These are phyloP conservation scores for Lepidonotus clava DNA, from an alignment of 2,888 invertebrate genomes.

Conservation along the genomic window DNA sequence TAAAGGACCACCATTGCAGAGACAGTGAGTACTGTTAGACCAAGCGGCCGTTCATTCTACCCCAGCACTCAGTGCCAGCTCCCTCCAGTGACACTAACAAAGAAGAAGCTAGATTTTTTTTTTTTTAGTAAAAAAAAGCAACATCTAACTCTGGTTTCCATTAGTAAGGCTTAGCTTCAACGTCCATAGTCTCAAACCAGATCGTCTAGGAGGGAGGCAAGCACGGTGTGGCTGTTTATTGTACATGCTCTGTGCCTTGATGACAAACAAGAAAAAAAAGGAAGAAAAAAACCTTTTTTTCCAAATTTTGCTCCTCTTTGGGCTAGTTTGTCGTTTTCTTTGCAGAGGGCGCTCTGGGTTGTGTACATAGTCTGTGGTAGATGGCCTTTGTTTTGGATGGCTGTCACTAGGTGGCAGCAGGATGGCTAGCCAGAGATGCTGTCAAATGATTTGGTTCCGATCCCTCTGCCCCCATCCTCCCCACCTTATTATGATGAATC, in stretches of 20 bases:
- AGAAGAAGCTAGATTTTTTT: not conserved
- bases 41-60: constrained; percentile 50
- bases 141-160: not conserved
- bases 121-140: not conserved
- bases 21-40: not conserved
- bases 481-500: too few relatives aligned
- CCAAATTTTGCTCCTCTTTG: constrained; percentile 21
- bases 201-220: not conserved
- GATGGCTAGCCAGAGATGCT: not conserved
- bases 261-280: not conserved
- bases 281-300: not conserved
- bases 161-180: not conserved
- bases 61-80: not conserved
- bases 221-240: not conserved
- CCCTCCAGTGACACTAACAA: not conserved
- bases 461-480: too few relatives aligned
- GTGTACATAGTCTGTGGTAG: constrained; percentile 32
- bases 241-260: constrained; percentile 51
- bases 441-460: constrained; percentile 20
- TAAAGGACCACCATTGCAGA: not conserved
- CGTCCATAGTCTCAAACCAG: not conserved
- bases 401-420: not conserved
- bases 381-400: constrained; percentile 31
- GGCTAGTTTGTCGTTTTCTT: constrained; percentile 7
- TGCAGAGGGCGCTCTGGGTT: constrained; percentile 40